Evolutionary conservation across 2,888 invertebrate genomes (phyloP), one percentile per base, ranked within the genome.

Genomic region (Drosophila neonasuta): DNA sequence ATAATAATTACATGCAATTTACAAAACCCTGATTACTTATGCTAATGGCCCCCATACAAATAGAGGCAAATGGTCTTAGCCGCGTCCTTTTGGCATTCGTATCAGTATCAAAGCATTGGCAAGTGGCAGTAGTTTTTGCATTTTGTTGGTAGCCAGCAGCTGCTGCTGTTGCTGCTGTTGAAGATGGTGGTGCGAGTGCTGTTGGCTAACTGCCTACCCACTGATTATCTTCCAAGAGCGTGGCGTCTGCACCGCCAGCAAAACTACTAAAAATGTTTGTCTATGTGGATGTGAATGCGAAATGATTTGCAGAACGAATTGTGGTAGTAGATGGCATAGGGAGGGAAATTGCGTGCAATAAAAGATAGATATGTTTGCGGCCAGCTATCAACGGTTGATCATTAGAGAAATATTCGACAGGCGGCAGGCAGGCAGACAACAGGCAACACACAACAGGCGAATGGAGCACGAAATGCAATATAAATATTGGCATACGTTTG

Each of bases 261-360:
- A 46, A 52, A n/a, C 66, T 54, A 70, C 71, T 70, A 77, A 77
- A 82, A 82, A 65, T 69, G 70, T 79, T 74, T 79, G 74, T 62
- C 79, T 65, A 63, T 74, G 60, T 63, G 68, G 4, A 64, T 62
- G 60, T n/a, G 73, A 68, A 67, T 65, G 66, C 71, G 42, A 67
- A 81, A 79, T 79, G 78, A 82, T 82, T 82, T 79, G 77, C 75
- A 66, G 70, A 83, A 80, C 79, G 84, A 80, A 83, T 76, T 80
- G 74, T 36, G 74, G 54, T 54, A 15, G 41, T 8, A 34, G 34
- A 34, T 46, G 44, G 68, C 24, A 46, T 46, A 55, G 68, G 74
- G 67, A 68, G 77, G 80, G 75, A 80, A 84, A 80, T 80, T 84
- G 80, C 80, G 80, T 80, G 85, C 80, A 84, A 79, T 80, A 84